phyloP scores from a whole-genome alignment of 2,113 vertebrate species.

The Mormyrus iriodes region DNA sequence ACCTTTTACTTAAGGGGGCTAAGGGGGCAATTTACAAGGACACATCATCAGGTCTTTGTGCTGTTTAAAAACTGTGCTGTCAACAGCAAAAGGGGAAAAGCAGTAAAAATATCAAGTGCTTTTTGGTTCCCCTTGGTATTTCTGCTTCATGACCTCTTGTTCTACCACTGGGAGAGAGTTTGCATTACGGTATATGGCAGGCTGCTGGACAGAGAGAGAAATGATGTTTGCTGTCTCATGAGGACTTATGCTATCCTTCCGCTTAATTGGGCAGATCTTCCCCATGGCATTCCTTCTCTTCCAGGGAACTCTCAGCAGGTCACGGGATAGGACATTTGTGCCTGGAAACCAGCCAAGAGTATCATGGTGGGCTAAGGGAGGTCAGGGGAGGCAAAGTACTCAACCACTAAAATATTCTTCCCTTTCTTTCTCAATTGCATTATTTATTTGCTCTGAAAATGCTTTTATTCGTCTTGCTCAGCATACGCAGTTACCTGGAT shows the following conservation, averaged over 20 bases:
- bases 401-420: not conserved
- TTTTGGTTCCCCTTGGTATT: not conserved
- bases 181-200: not conserved
- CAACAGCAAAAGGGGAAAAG: not conserved
- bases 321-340: not conserved
- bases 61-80: not conserved
- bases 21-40: not conserved
- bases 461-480: not conserved
- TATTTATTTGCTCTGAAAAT: not conserved
- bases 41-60: not conserved
- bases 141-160: not conserved
- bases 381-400: not conserved
- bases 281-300: not conserved
- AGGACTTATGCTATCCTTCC: not conserved
- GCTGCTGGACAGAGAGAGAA: not conserved
- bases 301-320: not conserved
- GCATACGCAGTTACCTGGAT: not conserved
- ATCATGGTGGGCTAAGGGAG: not conserved
- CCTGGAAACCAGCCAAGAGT: not conserved
- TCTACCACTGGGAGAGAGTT: too few species aligned
- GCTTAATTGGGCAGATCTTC: not conserved
- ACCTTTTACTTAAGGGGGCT: not conserved
- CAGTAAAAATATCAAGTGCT: not conserved
- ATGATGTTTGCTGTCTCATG: not conserved
- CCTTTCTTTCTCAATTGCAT: not conserved